Evolutionary conservation across 2,888 invertebrate species (phyloP).

Genomic region (Digitonthophagus gazella): DNA sequence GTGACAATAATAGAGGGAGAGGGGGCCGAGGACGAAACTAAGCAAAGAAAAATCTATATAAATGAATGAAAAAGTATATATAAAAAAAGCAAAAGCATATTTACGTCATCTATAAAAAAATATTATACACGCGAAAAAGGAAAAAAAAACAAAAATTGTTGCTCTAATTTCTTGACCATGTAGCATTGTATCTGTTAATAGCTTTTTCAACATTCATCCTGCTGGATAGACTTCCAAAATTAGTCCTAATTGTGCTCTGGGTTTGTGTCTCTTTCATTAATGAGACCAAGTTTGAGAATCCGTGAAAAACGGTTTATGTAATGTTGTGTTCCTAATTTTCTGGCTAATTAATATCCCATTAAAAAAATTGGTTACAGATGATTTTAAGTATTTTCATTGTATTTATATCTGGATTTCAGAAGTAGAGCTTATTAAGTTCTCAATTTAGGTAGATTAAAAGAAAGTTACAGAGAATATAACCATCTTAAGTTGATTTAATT

Average conservation of each 20-base stretch:
- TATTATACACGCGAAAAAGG: neutral
- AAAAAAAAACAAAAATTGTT: neutral
- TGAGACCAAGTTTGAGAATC: neutral
- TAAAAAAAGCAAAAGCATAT: constrained; percentile 23
- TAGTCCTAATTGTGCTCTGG: neutral
- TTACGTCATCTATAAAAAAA: constrained; percentile 36
- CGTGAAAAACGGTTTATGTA: too few relatives aligned
- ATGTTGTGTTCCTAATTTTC: neutral
- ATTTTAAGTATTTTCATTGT: too few relatives aligned
- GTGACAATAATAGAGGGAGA: constrained; percentile 33
- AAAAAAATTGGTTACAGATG: neutral
- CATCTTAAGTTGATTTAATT: too few relatives aligned
- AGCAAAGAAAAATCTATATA: constrained; percentile 16
- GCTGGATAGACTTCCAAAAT: constrained; percentile 34
- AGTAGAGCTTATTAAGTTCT: too few relatives aligned
- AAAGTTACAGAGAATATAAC: too few relatives aligned
- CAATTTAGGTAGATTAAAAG: too few relatives aligned
- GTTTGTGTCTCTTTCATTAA: neutral
- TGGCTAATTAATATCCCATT: neutral
- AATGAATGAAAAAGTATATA: neutral
- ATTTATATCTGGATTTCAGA: too few relatives aligned
- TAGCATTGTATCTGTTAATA: constrained; percentile 18
- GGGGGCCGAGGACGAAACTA: constrained; percentile 34
- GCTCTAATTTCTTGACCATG: constrained; percentile 40
- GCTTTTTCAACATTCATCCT: neutral